phyloP scores from a whole-genome alignment of 1,140 invertebrate genomes.

The Cyrtorhinus lividipennis region DNA sequence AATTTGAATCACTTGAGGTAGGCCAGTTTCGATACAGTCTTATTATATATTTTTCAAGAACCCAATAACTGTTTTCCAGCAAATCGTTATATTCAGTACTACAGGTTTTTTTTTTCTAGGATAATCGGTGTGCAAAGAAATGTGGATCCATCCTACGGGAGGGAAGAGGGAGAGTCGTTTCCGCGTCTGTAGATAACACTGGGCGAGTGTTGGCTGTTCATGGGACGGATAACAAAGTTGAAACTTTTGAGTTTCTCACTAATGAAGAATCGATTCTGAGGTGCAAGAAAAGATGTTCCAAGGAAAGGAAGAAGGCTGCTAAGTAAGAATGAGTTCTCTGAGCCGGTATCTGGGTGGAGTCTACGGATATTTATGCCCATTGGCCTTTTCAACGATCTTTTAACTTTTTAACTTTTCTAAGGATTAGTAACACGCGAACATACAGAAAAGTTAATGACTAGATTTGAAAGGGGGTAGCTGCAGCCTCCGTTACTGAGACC shows the following conservation, averaged over 20 bases:
- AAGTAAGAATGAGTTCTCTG: conserved; percentile 34
- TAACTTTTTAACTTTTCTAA: too few relatives aligned
- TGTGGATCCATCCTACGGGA: conserved; percentile 60
- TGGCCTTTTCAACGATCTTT: too few relatives aligned
- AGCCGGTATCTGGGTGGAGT: too few relatives aligned
- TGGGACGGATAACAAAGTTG: conserved; percentile 63
- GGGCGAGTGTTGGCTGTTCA: conserved; percentile 62
- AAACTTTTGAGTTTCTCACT: conserved; percentile 66
- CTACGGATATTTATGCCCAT: too few relatives aligned
- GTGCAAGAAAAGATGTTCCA: conserved; percentile 59
- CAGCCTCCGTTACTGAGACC: too few relatives aligned
- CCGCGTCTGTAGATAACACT: conserved; percentile 45
- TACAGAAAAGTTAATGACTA: too few relatives aligned
- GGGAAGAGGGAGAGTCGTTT: conserved; percentile 55
- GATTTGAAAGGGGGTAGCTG: too few relatives aligned
- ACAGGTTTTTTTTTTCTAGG: neutral
- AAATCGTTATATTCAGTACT: too few relatives aligned
- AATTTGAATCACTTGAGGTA: neutral
- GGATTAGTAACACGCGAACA: too few relatives aligned
- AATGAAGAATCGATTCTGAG: conserved; percentile 54
- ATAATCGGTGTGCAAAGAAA: conserved; percentile 32
- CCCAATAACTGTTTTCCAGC: too few relatives aligned
- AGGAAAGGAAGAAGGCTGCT: conserved; percentile 43
- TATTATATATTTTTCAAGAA: too few relatives aligned
- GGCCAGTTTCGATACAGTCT: too few relatives aligned